phyloP scores from a whole-genome alignment of 2,113 vertebrate species.

The Mus musculus region DNA sequence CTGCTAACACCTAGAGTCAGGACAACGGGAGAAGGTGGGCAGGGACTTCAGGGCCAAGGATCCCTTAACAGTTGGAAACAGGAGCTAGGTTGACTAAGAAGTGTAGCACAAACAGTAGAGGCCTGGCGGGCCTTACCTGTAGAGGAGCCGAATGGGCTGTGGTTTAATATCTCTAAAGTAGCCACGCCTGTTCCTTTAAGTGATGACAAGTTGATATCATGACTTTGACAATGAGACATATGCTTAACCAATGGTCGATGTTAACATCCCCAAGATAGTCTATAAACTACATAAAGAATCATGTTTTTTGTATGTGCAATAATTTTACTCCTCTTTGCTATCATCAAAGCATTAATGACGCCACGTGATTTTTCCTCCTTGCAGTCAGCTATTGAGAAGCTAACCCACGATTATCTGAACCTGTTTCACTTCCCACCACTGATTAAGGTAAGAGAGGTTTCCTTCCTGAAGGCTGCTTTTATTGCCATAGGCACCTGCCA shows the following conservation, averaged over 20 bases:
- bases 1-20: neutral
- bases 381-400: conserved; percentile 96
- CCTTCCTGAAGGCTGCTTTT: conserved; percentile 13
- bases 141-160: neutral
- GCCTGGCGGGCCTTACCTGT: neutral
- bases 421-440: conserved; percentile 97
- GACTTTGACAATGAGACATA: conserved; percentile 1
- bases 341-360: conserved; percentile 69
- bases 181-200: conserved; percentile 28
- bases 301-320: neutral
- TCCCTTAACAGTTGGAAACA: neutral
- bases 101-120: neutral
- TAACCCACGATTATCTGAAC: conserved; percentile 95
- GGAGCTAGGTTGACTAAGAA: too few species aligned
- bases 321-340: conserved; percentile 49
- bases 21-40: neutral
- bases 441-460: conserved; percentile 93
- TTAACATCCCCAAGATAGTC: conserved; percentile 20
- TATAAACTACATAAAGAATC: conserved; percentile 33
- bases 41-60: neutral
- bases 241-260: conserved; percentile 12
- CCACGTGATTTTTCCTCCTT: conserved; percentile 75
- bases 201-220: conserved; percentile 12
- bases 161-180: conserved; percentile 26
- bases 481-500: conserved; percentile 65